A percentile compares a stretch with the other conserved stretches of the same genome.
These are phyloP conservation scores for Sciurus vulgaris DNA, from an alignment of 2,797 vertebrate genomes.

Conservation along the genomic window DNA sequence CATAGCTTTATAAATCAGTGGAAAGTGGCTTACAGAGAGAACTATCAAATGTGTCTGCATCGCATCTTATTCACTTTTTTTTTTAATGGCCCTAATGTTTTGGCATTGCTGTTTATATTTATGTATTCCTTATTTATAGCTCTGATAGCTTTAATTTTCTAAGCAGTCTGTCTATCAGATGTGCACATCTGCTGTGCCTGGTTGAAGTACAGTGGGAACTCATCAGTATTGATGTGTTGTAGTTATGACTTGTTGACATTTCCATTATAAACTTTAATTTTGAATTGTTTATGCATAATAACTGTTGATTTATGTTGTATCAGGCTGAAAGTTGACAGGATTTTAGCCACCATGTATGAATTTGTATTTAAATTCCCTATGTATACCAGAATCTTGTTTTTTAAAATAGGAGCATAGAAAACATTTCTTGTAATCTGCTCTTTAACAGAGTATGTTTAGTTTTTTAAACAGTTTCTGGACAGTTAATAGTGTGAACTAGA, in stretches of 20 bases:
- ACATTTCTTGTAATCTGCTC: conserved; percentile 26
- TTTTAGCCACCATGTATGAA: conserved; percentile 70
- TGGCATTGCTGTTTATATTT: conserved; percentile 71
- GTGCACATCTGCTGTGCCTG: conserved; percentile 65
- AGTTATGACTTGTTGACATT: conserved; percentile 74
- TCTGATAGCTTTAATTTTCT: conserved; percentile 70
- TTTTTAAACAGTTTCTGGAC: conserved; percentile 65
- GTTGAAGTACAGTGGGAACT: conserved; percentile 24
- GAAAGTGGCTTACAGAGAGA: conserved; percentile 68
- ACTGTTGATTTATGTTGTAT: conserved; percentile 69
- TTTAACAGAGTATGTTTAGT: conserved; percentile 69
- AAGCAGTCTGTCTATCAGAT: conserved; percentile 58
- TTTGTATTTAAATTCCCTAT: conserved; percentile 62
- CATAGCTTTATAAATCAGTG: conserved; percentile 72
- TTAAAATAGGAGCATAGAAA: conserved; percentile 57
- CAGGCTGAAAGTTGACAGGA: conserved; percentile 57
- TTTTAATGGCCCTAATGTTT: conserved; percentile 62
- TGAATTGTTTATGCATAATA: conserved; percentile 66
- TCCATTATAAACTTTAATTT: conserved; percentile 81
- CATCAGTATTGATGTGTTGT: conserved; percentile 37
- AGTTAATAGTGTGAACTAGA: conserved; percentile 53
- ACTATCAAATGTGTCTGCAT: conserved; percentile 62
- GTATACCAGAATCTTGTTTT: conserved; percentile 71
- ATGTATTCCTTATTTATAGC: conserved; percentile 75
- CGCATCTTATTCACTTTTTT: not conserved